Evolutionary conservation across 2,797 vertebrate genomes (phyloP).

Genomic region (Pangasius djambal): DNA sequence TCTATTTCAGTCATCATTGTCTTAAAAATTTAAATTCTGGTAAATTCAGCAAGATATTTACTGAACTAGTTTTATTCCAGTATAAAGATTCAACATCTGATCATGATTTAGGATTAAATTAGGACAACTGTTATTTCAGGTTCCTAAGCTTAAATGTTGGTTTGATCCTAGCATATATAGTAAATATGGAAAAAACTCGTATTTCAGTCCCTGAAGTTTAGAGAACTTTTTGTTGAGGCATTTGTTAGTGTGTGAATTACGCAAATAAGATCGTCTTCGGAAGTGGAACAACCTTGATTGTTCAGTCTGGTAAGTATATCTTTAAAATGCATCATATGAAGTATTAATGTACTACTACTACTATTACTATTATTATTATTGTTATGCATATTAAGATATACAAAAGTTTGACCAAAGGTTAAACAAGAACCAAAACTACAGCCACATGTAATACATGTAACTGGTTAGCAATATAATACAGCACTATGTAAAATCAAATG

Average conservation of each 20-base stretch:
- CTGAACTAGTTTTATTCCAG: background rate
- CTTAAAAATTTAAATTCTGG: background rate
- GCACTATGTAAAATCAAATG: background rate
- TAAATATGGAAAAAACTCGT: background rate
- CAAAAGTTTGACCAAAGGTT: background rate
- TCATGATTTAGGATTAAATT: background rate
- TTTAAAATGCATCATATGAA: background rate
- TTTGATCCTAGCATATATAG: background rate
- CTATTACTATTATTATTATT: too few relatives aligned
- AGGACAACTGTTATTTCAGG: background rate
- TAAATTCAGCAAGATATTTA: background rate
- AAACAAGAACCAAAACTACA: background rate
- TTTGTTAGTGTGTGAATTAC: slow-evolving; percentile 53
- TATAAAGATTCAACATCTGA: background rate
- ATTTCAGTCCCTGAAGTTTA: background rate
- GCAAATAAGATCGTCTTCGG: slow-evolving; percentile 48
- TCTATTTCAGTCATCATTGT: too few relatives aligned
- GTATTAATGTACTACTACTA: background rate
- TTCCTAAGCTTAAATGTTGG: background rate
- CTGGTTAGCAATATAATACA: background rate
- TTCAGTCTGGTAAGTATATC: slow-evolving; percentile 8
- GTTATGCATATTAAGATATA: too few relatives aligned
- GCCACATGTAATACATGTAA: background rate
- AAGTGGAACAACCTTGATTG: slow-evolving; percentile 35
- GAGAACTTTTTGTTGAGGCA: slow-evolving; percentile 37